Evolutionary conservation across 1,140 invertebrate species (phyloP).

Genomic region (Drosophila aff.): DNA sequence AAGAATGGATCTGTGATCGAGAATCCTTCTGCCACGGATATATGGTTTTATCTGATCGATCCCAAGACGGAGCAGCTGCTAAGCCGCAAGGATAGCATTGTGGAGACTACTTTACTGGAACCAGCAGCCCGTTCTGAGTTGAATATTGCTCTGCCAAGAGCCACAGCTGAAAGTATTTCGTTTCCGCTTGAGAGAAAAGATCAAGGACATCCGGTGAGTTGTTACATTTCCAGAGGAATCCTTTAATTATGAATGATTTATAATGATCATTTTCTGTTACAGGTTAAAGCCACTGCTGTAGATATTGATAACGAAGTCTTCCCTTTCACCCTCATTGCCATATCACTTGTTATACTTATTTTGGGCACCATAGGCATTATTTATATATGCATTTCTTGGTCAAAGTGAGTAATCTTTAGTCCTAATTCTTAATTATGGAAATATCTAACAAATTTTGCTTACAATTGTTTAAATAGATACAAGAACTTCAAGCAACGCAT

Average conservation of each 20-base stretch:
- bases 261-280: not conserved
- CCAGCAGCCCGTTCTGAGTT: slow-evolving; percentile 88
- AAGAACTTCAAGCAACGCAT: slow-evolving; percentile 92
- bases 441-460: not conserved
- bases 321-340: slow-evolving; percentile 93
- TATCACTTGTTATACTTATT: slow-evolving; percentile 94
- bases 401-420: slow-evolving; percentile 88
- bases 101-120: slow-evolving; percentile 87
- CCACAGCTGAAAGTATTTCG: slow-evolving; percentile 89
- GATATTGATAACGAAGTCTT: slow-evolving; percentile 90
- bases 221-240: too few species aligned
- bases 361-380: slow-evolving; percentile 94
- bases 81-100: slow-evolving; percentile 88
- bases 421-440: not conserved
- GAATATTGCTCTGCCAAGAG: slow-evolving; percentile 88
- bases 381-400: slow-evolving; percentile 96
- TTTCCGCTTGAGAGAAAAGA: slow-evolving; percentile 86
- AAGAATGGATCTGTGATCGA: slow-evolving; percentile 91
- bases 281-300: slow-evolving; percentile 86
- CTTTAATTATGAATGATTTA: not conserved
- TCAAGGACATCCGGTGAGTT: slow-evolving; percentile 74
- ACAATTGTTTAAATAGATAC: slow-evolving; percentile 9
- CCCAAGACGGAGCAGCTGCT: slow-evolving; percentile 91
- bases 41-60: slow-evolving; percentile 95
- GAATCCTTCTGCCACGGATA: slow-evolving; percentile 91